Base-by-base conservation (phyloP, 1,140 invertebrate genomes). In the Drosophila simulans region DNA sequence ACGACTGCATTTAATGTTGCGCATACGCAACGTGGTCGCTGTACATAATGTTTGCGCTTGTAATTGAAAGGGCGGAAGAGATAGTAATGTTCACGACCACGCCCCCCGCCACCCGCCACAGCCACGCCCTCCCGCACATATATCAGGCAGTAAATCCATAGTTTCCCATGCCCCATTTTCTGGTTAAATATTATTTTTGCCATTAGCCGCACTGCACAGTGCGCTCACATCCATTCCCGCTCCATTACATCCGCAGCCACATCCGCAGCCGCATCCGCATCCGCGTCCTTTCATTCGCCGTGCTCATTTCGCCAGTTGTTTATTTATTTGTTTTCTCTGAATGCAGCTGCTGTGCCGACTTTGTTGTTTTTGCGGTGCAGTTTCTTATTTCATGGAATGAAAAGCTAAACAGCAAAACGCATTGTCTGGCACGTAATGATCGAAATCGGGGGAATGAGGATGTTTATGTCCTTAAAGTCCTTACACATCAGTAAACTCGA, bases 1-100 rank as follows among this genome's bases (percentile, higher is more conserved):
- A 31, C 68, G 80, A 40, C 63, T 83, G 83, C 83, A 83, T 79
- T 86, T 83, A 89, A 88, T 77, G 72, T 89, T 89, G 80, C 84
- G 84, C 83, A 89, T 89, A 86, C 83, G 79, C 84, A 83, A 31
- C 66, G 79, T 69, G 25, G 46, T 56, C 54, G 62, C 66, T 70
- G 64, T 64, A 70, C 65, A 70, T 71, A 70, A 71, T 71, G 68
- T 71, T 71, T 71, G 68, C 65, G 65, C 49, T 57, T 71, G 68
- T 71, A 71, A 71, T 71, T 71, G 68, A 57, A 71, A 70, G 68
- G 22, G 43, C 68, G 43, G 66, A 69, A 56, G 55, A 69, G 49
- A 70, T 68, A 70, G 63, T 69, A 69, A 70, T 71, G 64, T 48
- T 60, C 77, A 75, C 60, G 70, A 52, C 70, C 35, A 22, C 39